A percentile compares a stretch with the other conserved stretches of the same genome.
These are phyloP conservation scores for Cremastinae sp. DNA, from an alignment of 2,888 invertebrate genomes.

Conservation along the genomic window DNA sequence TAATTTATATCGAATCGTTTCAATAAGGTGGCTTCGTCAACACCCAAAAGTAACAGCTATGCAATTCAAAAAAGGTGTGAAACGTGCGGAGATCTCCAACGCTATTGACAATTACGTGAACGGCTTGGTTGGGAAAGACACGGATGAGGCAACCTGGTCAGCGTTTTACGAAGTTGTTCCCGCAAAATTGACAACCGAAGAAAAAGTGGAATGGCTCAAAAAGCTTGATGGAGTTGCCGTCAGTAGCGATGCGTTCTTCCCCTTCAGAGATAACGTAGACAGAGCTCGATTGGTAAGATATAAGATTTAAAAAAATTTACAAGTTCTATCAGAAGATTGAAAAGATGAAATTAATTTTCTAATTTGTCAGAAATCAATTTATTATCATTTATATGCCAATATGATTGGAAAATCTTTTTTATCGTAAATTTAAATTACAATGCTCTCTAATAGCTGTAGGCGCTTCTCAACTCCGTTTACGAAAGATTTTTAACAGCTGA, in stretches of 20 bases:
- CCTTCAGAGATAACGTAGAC: conserved; percentile 98
- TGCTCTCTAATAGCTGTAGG: no score
- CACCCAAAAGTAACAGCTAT: conserved; percentile 92
- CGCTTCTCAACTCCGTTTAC: no score
- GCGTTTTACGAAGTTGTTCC: conserved; percentile 89
- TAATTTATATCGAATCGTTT: no score
- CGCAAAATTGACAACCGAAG: conserved; percentile 85
- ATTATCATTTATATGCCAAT: no score
- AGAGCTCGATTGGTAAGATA: conserved; percentile 89
- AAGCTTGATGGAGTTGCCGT: conserved; percentile 90
- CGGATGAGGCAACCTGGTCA: conserved; percentile 89
- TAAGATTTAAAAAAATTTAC: not conserved
- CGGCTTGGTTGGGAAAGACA: conserved; percentile 94
- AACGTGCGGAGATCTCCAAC: conserved; percentile 96
- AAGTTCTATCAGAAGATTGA: not conserved
- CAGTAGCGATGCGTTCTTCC: conserved; percentile 99
- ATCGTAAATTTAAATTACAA: no score
- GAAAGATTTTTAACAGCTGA: no score
- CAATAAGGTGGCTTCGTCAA: conserved; percentile 94
- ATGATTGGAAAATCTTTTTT: no score
- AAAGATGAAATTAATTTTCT: conserved; percentile 57
- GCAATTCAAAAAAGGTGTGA: conserved; percentile 92
- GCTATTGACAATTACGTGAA: conserved; percentile 97
- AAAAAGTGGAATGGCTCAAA: conserved; percentile 86
- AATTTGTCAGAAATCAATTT: no score